These are phyloP conservation scores for Passerina amoena DNA, from an alignment of 2,113 vertebrate genomes.

Conservation along the genomic window DNA sequence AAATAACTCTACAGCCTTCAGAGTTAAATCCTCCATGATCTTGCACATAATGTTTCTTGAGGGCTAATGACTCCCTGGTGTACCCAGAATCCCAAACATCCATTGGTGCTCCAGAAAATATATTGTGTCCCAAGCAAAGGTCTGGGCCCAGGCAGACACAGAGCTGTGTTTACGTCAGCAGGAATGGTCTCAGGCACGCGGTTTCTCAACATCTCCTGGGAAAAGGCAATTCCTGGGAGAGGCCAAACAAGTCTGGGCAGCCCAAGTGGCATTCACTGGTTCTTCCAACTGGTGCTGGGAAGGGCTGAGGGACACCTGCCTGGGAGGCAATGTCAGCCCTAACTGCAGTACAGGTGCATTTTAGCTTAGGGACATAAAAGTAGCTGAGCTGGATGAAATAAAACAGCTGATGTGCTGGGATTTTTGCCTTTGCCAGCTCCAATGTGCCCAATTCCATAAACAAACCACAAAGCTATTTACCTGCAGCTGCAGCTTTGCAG, in stretches of 20 bases:
- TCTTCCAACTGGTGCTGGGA: background rate
- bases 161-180: background rate
- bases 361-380: background rate
- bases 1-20: background rate
- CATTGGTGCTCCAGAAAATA: background rate
- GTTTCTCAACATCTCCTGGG: background rate
- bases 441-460: background rate
- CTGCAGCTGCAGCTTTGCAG: background rate
- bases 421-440: background rate
- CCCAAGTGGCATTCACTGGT: rapidly evolving
- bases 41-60: background rate
- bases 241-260: background rate
- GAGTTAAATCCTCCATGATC: background rate
- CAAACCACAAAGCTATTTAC: background rate
- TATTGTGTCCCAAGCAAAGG: background rate
- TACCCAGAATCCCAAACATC: background rate
- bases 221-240: background rate
- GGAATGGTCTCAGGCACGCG: background rate
- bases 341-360: background rate
- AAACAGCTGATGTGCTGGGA: background rate
- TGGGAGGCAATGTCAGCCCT: background rate
- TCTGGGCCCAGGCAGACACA: background rate
- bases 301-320: background rate
- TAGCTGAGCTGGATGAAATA: background rate
- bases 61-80: background rate